Conservation (phyloP, 2,888 invertebrate genomes). For the Pollenia labialis region DNA sequence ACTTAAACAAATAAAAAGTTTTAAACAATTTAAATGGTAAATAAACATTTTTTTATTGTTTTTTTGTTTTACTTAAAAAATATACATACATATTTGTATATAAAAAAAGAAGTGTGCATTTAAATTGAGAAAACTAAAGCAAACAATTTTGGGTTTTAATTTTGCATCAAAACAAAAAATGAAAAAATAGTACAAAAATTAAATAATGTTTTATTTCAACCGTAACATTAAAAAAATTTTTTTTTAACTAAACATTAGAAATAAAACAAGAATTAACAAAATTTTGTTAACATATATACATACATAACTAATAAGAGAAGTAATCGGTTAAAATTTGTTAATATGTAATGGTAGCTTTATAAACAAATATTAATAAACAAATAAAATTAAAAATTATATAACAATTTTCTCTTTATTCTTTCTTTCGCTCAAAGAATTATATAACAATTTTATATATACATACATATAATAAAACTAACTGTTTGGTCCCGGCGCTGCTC, state of each 20-base stretch:
- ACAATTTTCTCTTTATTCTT: too few relatives aligned
- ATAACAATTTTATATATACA: too few relatives aligned
- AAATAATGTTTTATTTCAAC: conserved; percentile 62
- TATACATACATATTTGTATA: neutral
- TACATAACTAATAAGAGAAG: neutral
- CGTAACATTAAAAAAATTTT: conserved; percentile 62
- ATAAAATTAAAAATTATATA: too few relatives aligned
- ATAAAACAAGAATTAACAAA: conserved; percentile 16
- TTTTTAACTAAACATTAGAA: conserved; percentile 12
- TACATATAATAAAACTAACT: too few relatives aligned
- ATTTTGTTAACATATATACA: neutral
- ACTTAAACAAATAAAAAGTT: neutral
- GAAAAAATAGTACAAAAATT: conserved; percentile 22
- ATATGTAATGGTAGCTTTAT: too few relatives aligned
- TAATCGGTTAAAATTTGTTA: neutral
- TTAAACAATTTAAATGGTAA: neutral
- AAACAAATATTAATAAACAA: too few relatives aligned
- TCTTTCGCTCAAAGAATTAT: too few relatives aligned
- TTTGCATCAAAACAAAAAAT: neutral
- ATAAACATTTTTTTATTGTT: conserved; percentile 28
- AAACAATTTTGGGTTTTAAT: conserved; percentile 33
- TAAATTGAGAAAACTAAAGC: conserved; percentile 52
- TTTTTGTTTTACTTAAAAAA: conserved; percentile 7
- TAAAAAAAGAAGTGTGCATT: conserved; percentile 23
- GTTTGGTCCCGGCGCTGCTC: too few relatives aligned